Percentiles rank a stretch among this genome's conserved stretches.
These are phyloP conservation scores for human DNA, from an alignment of 2,113 vertebrate genomes.

Conservation along the genomic window DNA sequence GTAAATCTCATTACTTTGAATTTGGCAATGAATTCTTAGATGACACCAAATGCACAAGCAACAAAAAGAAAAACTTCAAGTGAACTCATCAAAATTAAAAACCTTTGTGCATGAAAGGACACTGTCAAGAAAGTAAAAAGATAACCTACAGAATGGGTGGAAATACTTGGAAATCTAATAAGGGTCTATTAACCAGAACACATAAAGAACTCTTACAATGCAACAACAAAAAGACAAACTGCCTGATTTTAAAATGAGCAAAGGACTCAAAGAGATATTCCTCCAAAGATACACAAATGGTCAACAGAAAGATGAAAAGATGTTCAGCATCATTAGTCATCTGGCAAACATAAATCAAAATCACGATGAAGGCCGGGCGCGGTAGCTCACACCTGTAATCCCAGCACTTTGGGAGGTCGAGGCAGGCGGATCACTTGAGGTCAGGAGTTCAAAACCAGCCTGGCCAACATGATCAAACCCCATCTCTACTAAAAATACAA, in stretches of 20 bases:
- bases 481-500: too few relatives aligned
- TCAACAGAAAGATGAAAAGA: not conserved
- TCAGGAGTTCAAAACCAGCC: too few relatives aligned
- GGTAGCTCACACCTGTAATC: too few relatives aligned
- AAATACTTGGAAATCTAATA: not conserved
- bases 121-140: not conserved
- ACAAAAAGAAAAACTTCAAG: not conserved
- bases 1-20: not conserved
- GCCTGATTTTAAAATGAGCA: not conserved
- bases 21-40: conserved; percentile 4
- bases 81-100: not conserved
- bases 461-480: too few relatives aligned
- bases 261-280: not conserved
- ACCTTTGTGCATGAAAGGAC: not conserved
- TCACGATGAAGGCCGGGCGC: not conserved
- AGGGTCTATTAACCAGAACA: not conserved
- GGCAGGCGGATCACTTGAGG: too few relatives aligned
- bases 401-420: too few relatives aligned
- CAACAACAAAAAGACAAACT: not conserved
- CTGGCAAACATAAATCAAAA: not conserved
- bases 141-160: not conserved
- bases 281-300: not conserved
- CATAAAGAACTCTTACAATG: conserved; percentile 7
- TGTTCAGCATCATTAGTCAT: not conserved
- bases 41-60: not conserved